These are phyloP conservation scores for Pandion haliaetus DNA, from an alignment of 2,113 vertebrate genomes.

Conservation along the genomic window DNA sequence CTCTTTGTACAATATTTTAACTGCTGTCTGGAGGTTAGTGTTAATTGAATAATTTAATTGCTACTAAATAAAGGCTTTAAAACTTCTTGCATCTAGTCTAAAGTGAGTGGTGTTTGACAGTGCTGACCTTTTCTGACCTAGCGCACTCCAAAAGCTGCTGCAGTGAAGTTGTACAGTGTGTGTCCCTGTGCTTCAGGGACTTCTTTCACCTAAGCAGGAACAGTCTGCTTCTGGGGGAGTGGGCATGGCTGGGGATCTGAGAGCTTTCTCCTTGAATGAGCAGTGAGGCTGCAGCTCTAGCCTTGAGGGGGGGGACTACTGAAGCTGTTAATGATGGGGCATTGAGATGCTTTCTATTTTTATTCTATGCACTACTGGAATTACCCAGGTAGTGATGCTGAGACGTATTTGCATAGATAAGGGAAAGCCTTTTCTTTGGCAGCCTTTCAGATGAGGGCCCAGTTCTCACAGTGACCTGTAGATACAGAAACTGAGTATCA, in stretches of 20 bases:
- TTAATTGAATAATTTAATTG: conserved; percentile 72
- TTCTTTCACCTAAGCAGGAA: neutral
- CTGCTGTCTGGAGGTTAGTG: conserved; percentile 71
- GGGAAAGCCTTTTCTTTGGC: neutral
- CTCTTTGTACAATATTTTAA: conserved; percentile 72
- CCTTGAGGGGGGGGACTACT: neutral
- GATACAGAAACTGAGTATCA: neutral
- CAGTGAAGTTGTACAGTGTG: accelerated
- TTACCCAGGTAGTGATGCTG: neutral
- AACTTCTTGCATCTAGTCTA: conserved; percentile 21
- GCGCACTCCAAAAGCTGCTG: neutral
- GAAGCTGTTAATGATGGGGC: neutral
- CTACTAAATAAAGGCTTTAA: conserved; percentile 82
- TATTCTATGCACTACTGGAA: neutral
- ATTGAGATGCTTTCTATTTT: neutral
- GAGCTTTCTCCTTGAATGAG: neutral
- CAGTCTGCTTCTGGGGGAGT: neutral
- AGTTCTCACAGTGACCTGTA: neutral
- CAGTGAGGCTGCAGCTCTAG: neutral
- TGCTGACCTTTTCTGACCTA: neutral
- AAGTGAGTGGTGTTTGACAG: neutral
- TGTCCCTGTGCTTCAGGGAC: too few species aligned
- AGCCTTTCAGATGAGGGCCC: neutral
- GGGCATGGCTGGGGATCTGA: neutral
- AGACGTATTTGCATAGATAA: neutral